These are phyloP conservation scores for Mobula birostris DNA, from an alignment of 2,113 vertebrate species.

Conservation along the genomic window DNA sequence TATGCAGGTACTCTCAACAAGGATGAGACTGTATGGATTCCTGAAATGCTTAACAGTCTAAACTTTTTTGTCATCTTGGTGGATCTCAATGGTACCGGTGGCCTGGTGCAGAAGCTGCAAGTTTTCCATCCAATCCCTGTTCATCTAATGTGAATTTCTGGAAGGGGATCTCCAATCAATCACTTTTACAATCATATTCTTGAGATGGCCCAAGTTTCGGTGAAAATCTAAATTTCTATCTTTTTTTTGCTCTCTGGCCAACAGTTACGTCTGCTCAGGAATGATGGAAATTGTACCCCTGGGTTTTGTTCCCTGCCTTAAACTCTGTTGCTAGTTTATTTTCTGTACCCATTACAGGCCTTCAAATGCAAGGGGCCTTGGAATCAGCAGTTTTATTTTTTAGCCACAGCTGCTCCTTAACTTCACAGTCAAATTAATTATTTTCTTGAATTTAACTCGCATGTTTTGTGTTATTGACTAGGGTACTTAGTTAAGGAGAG, in stretches of 20 bases:
- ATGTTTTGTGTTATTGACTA: neutral
- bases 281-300: neutral
- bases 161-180: neutral
- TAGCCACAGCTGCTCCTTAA: neutral
- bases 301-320: neutral
- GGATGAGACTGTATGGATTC: neutral
- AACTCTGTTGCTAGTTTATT: neutral
- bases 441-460: neutral
- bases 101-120: neutral
- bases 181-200: neutral
- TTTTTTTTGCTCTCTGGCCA: neutral
- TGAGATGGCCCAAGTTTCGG: neutral
- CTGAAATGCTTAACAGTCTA: neutral
- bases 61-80: neutral
- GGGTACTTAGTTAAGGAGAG: neutral
- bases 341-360: no score
- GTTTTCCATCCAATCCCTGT: neutral
- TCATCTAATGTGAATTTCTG: neutral
- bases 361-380: neutral
- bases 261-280: neutral
- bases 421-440: neutral
- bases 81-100: no score
- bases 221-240: neutral
- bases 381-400: neutral
- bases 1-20: no score